These are phyloP conservation scores for Endotricha flammealis DNA, from an alignment of 2,888 invertebrate species.

Conservation along the genomic window DNA sequence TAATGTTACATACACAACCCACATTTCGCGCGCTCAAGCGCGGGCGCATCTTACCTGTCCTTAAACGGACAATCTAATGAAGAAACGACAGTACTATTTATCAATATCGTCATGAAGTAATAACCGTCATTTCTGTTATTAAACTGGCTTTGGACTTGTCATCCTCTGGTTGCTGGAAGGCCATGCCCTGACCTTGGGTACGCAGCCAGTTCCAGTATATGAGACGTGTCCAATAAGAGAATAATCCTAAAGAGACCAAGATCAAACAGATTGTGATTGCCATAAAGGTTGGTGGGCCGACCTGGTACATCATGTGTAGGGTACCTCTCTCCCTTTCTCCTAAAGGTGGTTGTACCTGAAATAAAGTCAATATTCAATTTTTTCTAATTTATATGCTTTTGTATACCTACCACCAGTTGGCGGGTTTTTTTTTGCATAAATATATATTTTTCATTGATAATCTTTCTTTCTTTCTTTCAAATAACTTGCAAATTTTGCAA, in stretches of 20 bases:
- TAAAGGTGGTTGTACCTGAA: constrained; percentile 48
- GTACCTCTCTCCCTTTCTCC: constrained; percentile 27
- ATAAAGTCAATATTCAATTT: no score
- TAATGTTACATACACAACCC: no score
- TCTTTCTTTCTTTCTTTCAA: no score
- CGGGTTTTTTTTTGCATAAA: no score
- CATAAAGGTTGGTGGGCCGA: constrained; percentile 32
- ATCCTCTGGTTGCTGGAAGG: constrained; percentile 19
- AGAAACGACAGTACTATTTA: no score
- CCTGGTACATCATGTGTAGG: constrained; percentile 35
- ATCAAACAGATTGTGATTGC: constrained; percentile 26
- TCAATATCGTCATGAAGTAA: constrained; percentile 9
- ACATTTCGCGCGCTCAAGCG: no score
- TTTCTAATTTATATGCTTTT: no score
- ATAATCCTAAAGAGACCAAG: constrained; percentile 25
- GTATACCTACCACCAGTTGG: no score
- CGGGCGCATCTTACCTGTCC: no score
- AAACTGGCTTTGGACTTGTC: constrained; percentile 17
- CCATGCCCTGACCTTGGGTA: constrained; percentile 20
- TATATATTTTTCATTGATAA: no score
- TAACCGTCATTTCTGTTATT: constrained; percentile 12
- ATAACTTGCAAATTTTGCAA: no score
- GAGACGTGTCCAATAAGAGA: constrained; percentile 25
- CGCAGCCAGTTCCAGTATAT: constrained; percentile 23
- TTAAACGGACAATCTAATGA: no score